Conservation (phyloP, 2,888 invertebrate genomes). For the Electrophaes corylata region DNA sequence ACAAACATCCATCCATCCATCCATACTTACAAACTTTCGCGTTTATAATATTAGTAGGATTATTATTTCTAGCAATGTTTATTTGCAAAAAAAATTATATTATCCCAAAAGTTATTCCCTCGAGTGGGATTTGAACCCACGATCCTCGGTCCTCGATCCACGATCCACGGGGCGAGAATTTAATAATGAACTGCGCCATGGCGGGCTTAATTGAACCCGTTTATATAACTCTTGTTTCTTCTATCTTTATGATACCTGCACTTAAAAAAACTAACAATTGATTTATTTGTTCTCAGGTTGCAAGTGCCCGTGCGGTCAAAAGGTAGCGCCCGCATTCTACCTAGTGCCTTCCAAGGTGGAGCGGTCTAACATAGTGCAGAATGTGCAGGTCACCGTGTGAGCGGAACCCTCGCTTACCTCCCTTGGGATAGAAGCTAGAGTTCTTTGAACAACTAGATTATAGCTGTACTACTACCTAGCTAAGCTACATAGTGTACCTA, state of each 20-base stretch:
- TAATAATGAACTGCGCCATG: too few relatives aligned
- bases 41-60: too few relatives aligned
- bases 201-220: too few relatives aligned
- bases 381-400: slow-evolving; percentile 92
- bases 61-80: too few relatives aligned
- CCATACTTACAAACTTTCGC: too few relatives aligned
- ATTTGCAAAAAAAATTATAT: too few relatives aligned
- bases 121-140: too few relatives aligned
- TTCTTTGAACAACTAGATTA: not conserved
- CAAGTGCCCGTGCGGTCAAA: slow-evolving; percentile 95
- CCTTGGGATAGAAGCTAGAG: not conserved
- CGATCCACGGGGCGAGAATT: too few relatives aligned
- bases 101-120: too few relatives aligned
- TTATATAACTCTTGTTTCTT: too few relatives aligned
- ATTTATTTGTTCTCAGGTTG: slow-evolving; percentile 83
- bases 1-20: too few relatives aligned
- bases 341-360: slow-evolving; percentile 96
- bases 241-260: not conserved
- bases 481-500: not conserved
- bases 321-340: slow-evolving; percentile 96
- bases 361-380: slow-evolving; percentile 94
- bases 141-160: too few relatives aligned
- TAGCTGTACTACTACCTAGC: not conserved
- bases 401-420: slow-evolving; percentile 1
- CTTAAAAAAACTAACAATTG: not conserved